Conservation (phyloP, 30 jellyfish, hydroid and myxozoan species). For the Mastigias papua region DNA sequence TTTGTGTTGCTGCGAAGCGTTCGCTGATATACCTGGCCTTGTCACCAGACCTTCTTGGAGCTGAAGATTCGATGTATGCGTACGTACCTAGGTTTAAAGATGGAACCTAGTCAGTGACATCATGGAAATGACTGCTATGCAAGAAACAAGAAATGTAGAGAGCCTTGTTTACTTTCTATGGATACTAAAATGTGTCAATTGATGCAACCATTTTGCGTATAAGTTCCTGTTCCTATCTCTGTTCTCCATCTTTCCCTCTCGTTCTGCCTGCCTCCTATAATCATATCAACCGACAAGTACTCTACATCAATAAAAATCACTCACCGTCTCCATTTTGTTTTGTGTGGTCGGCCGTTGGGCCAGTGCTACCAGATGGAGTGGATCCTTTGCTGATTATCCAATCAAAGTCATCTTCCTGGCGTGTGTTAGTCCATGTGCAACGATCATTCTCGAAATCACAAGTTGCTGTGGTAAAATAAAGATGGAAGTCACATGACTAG, state of each 20-base stretch:
- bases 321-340: constrained; percentile 87
- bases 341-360: constrained; percentile 91
- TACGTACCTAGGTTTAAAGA: constrained; percentile 61
- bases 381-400: constrained; percentile 86
- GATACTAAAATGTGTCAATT: too few species aligned
- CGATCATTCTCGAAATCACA: constrained; percentile 88
- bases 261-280: too few species aligned
- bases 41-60: constrained; percentile 85
- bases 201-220: too few species aligned
- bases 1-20: constrained; percentile 44
- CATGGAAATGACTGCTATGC: neutral
- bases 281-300: too few species aligned
- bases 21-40: constrained; percentile 87
- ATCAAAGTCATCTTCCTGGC: constrained; percentile 78
- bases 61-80: constrained; percentile 84
- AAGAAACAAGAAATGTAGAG: neutral
- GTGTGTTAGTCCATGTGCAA: constrained; percentile 92
- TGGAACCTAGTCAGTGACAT: neutral
- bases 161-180: too few species aligned
- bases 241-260: too few species aligned
- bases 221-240: too few species aligned
- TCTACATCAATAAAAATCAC: neutral
- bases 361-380: constrained; percentile 89
- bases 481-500: too few species aligned
- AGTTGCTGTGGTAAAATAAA: constrained; percentile 59